Conservation (phyloP, 1,140 invertebrate genomes). For the Calephelis nemesis region DNA sequence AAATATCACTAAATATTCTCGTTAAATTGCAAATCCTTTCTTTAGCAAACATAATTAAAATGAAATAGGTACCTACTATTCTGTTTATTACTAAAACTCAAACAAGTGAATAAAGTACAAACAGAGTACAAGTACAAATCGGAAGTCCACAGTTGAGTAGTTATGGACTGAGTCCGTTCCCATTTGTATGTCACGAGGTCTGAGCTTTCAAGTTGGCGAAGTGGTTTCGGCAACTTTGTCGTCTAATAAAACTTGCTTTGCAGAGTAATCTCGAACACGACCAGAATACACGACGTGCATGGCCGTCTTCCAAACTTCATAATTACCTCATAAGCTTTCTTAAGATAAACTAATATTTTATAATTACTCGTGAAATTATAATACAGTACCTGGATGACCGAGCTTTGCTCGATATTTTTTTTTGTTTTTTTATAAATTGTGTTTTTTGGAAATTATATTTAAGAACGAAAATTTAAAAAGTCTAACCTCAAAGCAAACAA, state of each 20-base stretch:
- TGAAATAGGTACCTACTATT: no score
- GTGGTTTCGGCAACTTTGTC: slow-evolving; percentile 52
- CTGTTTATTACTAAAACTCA: background rate
- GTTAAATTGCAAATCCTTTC: no score
- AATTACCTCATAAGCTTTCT: background rate
- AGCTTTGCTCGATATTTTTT: no score
- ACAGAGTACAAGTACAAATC: background rate
- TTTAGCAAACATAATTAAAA: no score
- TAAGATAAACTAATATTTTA: background rate
- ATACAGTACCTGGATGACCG: no score
- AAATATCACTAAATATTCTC: no score
- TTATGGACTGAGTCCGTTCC: background rate
- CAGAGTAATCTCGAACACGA: slow-evolving; percentile 46
- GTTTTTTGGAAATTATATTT: no score
- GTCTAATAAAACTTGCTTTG: slow-evolving; percentile 60
- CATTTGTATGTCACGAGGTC: slow-evolving; percentile 45
- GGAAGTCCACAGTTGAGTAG: background rate
- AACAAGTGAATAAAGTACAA: background rate
- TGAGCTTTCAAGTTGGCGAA: slow-evolving; percentile 38
- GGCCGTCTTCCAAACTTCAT: slow-evolving; percentile 6
- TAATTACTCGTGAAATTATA: background rate
- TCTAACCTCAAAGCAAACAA: no score
- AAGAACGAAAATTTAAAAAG: no score
- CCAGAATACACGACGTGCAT: slow-evolving; percentile 32
- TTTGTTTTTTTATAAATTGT: no score